These are phyloP conservation scores for Trachops cirrhosus DNA, from an alignment of 2,797 vertebrate species.

Conservation along the genomic window DNA sequence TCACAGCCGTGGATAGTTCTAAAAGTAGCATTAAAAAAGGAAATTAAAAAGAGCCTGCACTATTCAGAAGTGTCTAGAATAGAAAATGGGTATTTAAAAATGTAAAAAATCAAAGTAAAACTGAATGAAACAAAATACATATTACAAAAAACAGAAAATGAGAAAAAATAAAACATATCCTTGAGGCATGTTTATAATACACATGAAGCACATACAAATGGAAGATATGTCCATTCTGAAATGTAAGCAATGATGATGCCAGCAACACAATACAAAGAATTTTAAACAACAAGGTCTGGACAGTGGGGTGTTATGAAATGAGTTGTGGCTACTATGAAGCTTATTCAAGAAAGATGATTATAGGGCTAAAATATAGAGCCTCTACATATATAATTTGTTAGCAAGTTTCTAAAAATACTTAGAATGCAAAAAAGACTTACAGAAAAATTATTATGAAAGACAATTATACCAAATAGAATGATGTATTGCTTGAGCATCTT, in stretches of 20 bases:
- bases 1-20: neutral
- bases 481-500: neutral
- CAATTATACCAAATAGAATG: neutral
- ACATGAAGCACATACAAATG: neutral
- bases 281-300: neutral
- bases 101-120: neutral
- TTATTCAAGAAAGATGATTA: neutral
- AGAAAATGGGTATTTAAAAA: slow-evolving; percentile 13
- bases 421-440: neutral
- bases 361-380: neutral
- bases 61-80: neutral
- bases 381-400: neutral
- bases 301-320: neutral
- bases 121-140: neutral
- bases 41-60: neutral
- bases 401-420: neutral
- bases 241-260: neutral
- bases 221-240: neutral
- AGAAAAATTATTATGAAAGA: neutral
- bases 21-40: neutral
- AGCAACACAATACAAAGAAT: neutral
- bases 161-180: neutral
- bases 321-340: neutral
- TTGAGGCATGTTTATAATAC: neutral
- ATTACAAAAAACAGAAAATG: neutral